These are phyloP conservation scores for Motacilla tschutschensis DNA, from an alignment of 2,113 vertebrate genomes.

Conservation along the genomic window DNA sequence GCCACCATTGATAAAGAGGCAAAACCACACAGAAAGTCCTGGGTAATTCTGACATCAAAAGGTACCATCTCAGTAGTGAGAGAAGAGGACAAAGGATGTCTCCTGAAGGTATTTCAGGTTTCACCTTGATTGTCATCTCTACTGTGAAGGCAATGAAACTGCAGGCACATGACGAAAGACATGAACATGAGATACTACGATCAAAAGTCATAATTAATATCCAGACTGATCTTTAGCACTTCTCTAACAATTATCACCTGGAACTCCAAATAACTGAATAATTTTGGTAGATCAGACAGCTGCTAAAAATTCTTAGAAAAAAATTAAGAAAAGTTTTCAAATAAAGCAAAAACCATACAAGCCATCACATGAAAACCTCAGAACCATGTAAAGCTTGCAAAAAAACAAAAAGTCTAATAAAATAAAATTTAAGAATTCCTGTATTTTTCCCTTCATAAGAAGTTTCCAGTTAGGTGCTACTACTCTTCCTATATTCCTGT, in stretches of 20 bases:
- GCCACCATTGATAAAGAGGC: fast-evolving
- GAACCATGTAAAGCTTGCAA: not conserved
- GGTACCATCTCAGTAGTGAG: not conserved
- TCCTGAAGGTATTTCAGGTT: not conserved
- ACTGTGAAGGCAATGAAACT: not conserved
- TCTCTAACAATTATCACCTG: not conserved
- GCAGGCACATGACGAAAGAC: not conserved
- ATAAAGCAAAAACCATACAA: not conserved
- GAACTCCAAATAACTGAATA: not conserved
- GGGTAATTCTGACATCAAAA: not conserved
- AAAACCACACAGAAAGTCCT: not conserved
- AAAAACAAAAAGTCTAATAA: not conserved
- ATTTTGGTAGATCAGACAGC: not conserved
- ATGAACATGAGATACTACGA: not conserved
- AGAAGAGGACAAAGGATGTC: not conserved
- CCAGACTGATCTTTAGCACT: not conserved
- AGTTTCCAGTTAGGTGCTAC: not conserved
- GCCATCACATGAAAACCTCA: not conserved
- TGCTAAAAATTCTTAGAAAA: not conserved
- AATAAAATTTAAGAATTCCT: not conserved
- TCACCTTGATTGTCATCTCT: not conserved
- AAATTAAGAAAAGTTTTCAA: not conserved
- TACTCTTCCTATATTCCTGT: not conserved
- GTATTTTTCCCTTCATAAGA: not conserved
- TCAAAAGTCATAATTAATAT: not conserved